A percentile compares a stretch with the other conserved stretches of the same genome.
Evolutionary conservation across 2,113 vertebrate species (phyloP).

Genomic region (Emydocephalus ijimae): DNA sequence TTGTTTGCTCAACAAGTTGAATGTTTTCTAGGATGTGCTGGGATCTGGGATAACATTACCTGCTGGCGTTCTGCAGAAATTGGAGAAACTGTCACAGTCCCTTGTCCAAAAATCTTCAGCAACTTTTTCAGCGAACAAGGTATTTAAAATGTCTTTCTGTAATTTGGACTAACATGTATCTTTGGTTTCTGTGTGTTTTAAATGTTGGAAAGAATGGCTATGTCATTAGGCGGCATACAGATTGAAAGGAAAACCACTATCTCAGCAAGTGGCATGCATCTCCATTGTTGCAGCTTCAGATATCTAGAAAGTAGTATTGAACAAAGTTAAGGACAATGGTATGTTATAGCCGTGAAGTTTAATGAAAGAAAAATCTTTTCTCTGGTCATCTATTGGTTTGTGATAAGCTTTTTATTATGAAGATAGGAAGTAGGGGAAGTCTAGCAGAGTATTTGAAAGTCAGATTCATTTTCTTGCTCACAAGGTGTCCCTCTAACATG

Average conservation of each 20-base stretch:
- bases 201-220: background rate
- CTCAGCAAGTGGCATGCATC: background rate
- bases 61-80: conserved; percentile 75
- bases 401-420: background rate
- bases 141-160: conserved; percentile 49
- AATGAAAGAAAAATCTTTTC: background rate
- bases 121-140: conserved; percentile 68
- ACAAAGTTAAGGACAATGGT: background rate
- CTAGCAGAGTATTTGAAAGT: background rate
- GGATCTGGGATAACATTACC: conserved; percentile 79
- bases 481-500: background rate
- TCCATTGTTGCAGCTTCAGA: background rate
- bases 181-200: background rate
- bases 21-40: conserved; percentile 67
- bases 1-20: background rate
- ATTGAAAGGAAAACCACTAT: background rate
- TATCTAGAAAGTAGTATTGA: background rate
- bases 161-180: background rate
- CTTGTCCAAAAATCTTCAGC: conserved; percentile 74
- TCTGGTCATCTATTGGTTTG: background rate
- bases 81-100: conserved; percentile 78
- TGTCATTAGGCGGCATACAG: background rate
- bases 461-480: background rate
- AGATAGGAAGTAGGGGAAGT: background rate
- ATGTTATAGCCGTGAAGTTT: background rate